Percentiles rank a stretch among this genome's conserved stretches.
Conservation (phyloP, 2,797 vertebrate genomes). For the Sebastes vulpes region DNA sequence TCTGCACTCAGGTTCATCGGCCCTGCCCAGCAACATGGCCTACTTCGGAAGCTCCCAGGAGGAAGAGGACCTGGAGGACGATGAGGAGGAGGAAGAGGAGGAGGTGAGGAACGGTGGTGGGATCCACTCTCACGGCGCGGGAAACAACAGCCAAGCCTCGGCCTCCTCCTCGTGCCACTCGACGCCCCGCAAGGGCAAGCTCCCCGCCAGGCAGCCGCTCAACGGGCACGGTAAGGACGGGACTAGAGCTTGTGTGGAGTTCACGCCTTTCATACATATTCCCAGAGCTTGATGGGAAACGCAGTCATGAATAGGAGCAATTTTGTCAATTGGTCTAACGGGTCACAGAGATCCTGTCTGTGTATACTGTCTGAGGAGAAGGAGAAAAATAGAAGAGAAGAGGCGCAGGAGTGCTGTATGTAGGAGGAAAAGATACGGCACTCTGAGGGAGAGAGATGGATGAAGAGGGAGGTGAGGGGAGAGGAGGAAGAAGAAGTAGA, state of each 20-base stretch:
- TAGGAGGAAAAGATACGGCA: neutral
- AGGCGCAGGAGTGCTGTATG: neutral
- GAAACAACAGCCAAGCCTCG: slow-evolving; percentile 63
- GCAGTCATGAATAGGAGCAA: neutral
- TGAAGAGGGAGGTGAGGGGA: neutral
- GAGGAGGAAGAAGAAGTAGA: neutral
- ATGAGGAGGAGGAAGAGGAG: slow-evolving; percentile 87
- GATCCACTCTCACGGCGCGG: slow-evolving; percentile 72
- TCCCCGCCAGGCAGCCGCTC: slow-evolving; percentile 86
- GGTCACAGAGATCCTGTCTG: neutral
- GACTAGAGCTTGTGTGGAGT: neutral
- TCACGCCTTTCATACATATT: neutral
- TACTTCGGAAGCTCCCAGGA: slow-evolving; percentile 99
- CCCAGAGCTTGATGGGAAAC: neutral
- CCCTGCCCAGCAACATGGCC: slow-evolving; percentile 96
- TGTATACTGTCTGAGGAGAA: neutral
- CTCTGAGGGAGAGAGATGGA: neutral
- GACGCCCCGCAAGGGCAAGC: slow-evolving; percentile 97
- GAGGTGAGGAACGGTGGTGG: slow-evolving; percentile 84
- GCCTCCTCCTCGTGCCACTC: slow-evolving; percentile 93
- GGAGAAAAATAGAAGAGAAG: neutral
- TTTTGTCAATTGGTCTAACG: neutral
- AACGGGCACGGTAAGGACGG: slow-evolving; percentile 91
- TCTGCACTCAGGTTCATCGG: slow-evolving; percentile 89
- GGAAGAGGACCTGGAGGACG: slow-evolving; percentile 94